Base-by-base conservation (phyloP, 2,888 invertebrate genomes). In the Drosophila algonquin region DNA sequence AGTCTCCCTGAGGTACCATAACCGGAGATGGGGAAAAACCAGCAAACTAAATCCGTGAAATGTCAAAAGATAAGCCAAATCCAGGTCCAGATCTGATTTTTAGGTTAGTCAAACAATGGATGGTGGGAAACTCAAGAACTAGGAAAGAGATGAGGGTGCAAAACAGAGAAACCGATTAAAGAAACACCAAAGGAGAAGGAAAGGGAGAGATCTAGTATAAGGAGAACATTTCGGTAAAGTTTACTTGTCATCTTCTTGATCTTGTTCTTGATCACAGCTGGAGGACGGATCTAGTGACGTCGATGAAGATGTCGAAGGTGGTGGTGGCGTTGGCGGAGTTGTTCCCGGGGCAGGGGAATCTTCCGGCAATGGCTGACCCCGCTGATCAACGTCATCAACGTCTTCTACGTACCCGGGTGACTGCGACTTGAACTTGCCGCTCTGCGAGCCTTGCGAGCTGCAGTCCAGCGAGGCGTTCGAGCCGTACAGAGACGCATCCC, bases 321-420 rank as follows among this genome's bases (percentile, higher is more conserved):
- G 40, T 44, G 54, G n/a, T 21, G 21, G 54, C 4, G 30, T 30
- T 30, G n/a, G 35, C 32, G 65, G 44, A 50, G 40, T 14, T 51
- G 44, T 21, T 67, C 27, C 50, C 57, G 44, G n/a, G 27, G 21
- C 7, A 21, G 53, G 14, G 14, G 7, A 40, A 35, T 55, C 68
- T 16, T 46, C 44, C 52, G 47, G 52, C 47, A 40, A 46, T 61
- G 52, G 35, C 50, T 65, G 40, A 6, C 40, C 58, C 51, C 56
- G 73, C 47, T 44, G 65, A 44, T 45, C 52, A 47, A 55, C 45
- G 21, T 50, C 61, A 46, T 70, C 58, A 44, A 64, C 50, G 58
- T 63, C 70, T 52, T 68, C 76, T 87, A 86, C 89, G 70, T 91
- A 92, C 92, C 92, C 91, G 63, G 92, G 92, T 80, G 92, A 90